Base-by-base conservation (phyloP, 2,888 invertebrate species). In the Amiota mariae region DNA sequence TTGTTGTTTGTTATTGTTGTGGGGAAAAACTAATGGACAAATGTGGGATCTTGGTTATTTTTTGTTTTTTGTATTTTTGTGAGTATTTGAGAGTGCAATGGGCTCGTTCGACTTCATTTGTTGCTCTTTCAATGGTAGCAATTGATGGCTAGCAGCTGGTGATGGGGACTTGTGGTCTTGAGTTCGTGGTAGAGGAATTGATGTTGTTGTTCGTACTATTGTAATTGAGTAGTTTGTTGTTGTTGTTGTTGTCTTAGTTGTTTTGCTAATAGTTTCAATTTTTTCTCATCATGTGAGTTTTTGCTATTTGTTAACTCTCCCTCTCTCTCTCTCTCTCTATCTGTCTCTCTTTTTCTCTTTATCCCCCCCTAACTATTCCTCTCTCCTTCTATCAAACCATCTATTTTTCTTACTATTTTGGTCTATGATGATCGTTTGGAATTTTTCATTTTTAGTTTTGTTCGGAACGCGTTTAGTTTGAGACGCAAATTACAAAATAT, bases 391-490 rank as follows among this genome's bases (percentile, higher is more conserved):
- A 36, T 2, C 36, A 36, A 36, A 6, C 8, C 36, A 36, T 36
- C 36, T 36, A 36, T 36, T 6, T 36, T 36, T 36, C 36, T 36
- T 36, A 36, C 36, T 36, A 36, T 18, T n/a, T 54, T 54, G 67
- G 51, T 68, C 67, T 68, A 68, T 68, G 85, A 85, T 82, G 84
- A 76, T 18, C 68, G 61, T 74, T 51, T 64, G 54, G 18, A 12
- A 78, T 81, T 82, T 83, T 80, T 79, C 82, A 76, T 48, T 36
- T 56, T 68, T 48, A 68, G 51, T 68, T 20, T 20, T 11, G 18
- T 68, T 68, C 48, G 66, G 48, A 13, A 13, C 67, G 54, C 72
- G 59, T 51, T 80, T 84, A 80, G 82, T 84, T 82, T 76, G 76
- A 75, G 75, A 75, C 67, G 75, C 67, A 76, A 70, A 76, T 78